A percentile compares a stretch with the other conserved stretches of the same genome.
Conservation (phyloP, 2,113 vertebrate species). For the Nestor notabilis region DNA sequence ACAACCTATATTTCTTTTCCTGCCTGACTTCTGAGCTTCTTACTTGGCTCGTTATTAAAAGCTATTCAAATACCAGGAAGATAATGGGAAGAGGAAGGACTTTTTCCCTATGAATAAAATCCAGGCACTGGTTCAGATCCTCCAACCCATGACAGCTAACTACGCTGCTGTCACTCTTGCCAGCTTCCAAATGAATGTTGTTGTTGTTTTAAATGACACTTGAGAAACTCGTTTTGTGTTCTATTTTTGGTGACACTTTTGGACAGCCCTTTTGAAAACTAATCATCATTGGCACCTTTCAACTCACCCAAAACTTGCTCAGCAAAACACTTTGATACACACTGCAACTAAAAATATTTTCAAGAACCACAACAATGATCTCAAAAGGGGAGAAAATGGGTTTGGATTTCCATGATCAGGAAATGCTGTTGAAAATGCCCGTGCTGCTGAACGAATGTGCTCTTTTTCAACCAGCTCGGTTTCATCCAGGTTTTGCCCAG, state of each 20-base stretch:
- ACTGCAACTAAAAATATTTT: slow-evolving; percentile 11
- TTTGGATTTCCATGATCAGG: neutral
- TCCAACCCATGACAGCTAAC: slow-evolving; percentile 1
- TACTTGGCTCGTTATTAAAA: neutral
- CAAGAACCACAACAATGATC: neutral
- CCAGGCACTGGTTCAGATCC: slow-evolving; percentile 50
- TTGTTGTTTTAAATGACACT: slow-evolving; percentile 28
- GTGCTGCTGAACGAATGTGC: neutral
- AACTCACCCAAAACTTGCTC: slow-evolving; percentile 8
- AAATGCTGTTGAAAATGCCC: neutral
- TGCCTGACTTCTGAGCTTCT: neutral
- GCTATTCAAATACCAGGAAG: neutral
- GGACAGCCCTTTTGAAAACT: slow-evolving; percentile 28
- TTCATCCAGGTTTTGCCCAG: neutral
- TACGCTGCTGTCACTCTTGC: neutral
- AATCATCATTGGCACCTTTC: slow-evolving; percentile 35
- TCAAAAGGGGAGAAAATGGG: neutral
- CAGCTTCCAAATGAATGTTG: slow-evolving; percentile 23
- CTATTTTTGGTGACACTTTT: slow-evolving; percentile 60
- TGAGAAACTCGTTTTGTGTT: slow-evolving; percentile 22
- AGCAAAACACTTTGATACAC: slow-evolving; percentile 8
- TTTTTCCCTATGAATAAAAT: slow-evolving; percentile 26
- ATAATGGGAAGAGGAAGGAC: slow-evolving; percentile 44
- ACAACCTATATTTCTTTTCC: neutral
- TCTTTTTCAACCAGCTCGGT: neutral